Evolutionary conservation across 2,888 invertebrate species (phyloP).

Genomic region (Hyppa rectilinea): DNA sequence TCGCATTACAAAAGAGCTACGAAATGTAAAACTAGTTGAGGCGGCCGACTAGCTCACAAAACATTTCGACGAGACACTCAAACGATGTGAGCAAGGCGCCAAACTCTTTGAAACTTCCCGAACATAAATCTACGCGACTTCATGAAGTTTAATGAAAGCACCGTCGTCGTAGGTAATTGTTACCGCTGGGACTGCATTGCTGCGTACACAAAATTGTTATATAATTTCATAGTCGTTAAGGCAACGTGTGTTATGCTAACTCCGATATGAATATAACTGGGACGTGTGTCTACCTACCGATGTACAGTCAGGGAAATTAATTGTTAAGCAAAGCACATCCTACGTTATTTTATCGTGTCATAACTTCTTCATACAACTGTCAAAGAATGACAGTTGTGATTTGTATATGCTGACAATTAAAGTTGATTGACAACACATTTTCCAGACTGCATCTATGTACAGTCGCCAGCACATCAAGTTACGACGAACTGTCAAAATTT

Average conservation of each 20-base stretch:
- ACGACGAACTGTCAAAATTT: too few relatives aligned
- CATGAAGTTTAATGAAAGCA: slow-evolving; percentile 75
- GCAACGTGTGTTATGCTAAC: slow-evolving; percentile 54
- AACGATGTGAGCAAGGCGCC: slow-evolving; percentile 57
- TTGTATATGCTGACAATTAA: neutral
- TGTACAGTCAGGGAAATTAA: neutral
- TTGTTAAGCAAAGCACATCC: neutral
- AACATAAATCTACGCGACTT: slow-evolving; percentile 73
- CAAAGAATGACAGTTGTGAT: neutral
- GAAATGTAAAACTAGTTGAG: slow-evolving; percentile 51
- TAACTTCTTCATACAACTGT: neutral
- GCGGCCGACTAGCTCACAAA: slow-evolving; percentile 53
- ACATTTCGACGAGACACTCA: slow-evolving; percentile 58
- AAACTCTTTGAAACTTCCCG: slow-evolving; percentile 67
- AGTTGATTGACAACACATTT: too few relatives aligned
- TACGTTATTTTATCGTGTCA: neutral
- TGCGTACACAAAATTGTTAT: slow-evolving; percentile 66
- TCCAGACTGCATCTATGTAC: too few relatives aligned
- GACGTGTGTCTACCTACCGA: neutral
- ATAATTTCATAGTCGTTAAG: slow-evolving; percentile 61
- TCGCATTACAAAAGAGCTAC: slow-evolving; percentile 37
- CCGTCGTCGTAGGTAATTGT: slow-evolving; percentile 73
- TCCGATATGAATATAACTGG: slow-evolving; percentile 25
- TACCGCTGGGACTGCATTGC: slow-evolving; percentile 66
- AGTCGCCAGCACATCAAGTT: too few relatives aligned